These are phyloP conservation scores for Apeira syringaria DNA, from an alignment of 2,888 invertebrate species.

Conservation along the genomic window DNA sequence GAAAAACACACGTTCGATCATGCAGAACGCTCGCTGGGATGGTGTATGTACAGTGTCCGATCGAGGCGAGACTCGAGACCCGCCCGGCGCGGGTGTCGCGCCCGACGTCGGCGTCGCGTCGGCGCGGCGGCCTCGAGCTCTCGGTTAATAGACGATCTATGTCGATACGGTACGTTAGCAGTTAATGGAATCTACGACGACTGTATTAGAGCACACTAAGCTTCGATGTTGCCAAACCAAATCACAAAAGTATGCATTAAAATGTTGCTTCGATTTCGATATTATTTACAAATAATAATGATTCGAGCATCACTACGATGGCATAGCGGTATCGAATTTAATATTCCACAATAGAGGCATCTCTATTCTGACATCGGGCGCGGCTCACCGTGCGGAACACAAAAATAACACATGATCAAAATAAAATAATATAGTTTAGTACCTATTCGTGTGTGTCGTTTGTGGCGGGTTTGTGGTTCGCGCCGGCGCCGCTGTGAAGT, in stretches of 20 bases:
- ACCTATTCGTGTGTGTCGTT: constrained; percentile 83
- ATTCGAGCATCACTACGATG: constrained; percentile 61
- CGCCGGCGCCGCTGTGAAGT: constrained; percentile 83
- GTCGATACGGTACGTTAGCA: constrained; percentile 62
- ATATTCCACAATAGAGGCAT: constrained; percentile 67
- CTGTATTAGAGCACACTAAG: constrained; percentile 71
- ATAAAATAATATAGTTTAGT: constrained; percentile 75
- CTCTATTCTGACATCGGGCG: constrained; percentile 69
- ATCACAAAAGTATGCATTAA: constrained; percentile 76
- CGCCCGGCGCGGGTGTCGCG: too few species aligned
- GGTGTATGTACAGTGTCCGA: constrained; percentile 70
- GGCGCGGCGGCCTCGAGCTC: constrained; percentile 34
- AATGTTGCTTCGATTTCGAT: constrained; percentile 78
- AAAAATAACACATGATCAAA: constrained; percentile 69
- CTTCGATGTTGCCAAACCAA: constrained; percentile 70
- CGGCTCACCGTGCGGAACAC: constrained; percentile 80
- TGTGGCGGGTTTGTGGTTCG: constrained; percentile 81
- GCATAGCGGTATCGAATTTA: constrained; percentile 63
- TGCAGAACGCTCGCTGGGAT: constrained; percentile 78
- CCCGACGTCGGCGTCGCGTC: too few species aligned
- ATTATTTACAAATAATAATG: constrained; percentile 53
- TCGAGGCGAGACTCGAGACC: constrained; percentile 2
- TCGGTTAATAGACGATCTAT: constrained; percentile 3
- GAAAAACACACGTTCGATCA: constrained; percentile 83
- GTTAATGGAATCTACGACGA: constrained; percentile 66